These are phyloP conservation scores for Betta splendens DNA, from an alignment of 2,797 vertebrate species.

Conservation along the genomic window DNA sequence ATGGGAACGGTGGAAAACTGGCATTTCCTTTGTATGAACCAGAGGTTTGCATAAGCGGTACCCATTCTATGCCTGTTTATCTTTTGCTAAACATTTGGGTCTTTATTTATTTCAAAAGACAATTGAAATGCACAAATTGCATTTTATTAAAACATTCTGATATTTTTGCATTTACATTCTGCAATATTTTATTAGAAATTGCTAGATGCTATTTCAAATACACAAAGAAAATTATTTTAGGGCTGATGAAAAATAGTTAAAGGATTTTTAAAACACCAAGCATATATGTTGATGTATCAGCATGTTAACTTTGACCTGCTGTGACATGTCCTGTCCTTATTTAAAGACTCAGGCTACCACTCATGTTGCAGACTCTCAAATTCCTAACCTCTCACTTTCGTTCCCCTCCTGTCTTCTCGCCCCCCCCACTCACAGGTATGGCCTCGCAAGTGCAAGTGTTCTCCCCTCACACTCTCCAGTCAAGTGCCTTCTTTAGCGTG, in stretches of 20 bases:
- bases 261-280: conserved; percentile 39
- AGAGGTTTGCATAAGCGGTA: conserved; percentile 42
- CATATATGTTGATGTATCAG: conserved; percentile 53
- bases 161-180: conserved; percentile 15
- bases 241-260: conserved; percentile 13
- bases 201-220: conserved; percentile 3
- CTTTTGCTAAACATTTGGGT: conserved; percentile 26
- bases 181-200: not conserved
- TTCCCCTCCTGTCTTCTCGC: conserved; percentile 45
- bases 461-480: conserved; percentile 97
- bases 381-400: conserved; percentile 77
- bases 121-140: not conserved
- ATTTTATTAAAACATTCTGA: conserved; percentile 5
- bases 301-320: no score
- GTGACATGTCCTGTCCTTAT: conserved; percentile 77
- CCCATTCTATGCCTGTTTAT: conserved; percentile 48
- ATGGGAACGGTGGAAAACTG: conserved; percentile 65
- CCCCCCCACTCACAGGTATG: conserved; percentile 88
- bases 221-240: conserved; percentile 26
- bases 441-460: conserved; percentile 99
- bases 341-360: conserved; percentile 73
- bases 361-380: conserved; percentile 78
- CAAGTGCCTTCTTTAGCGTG: conserved; percentile 99
- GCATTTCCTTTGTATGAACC: conserved; percentile 66
- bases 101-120: conserved; percentile 33